Evolutionary conservation across 2,113 vertebrate genomes (phyloP), one percentile per base, ranked within the genome.

Genomic region (Phycodurus eques): DNA sequence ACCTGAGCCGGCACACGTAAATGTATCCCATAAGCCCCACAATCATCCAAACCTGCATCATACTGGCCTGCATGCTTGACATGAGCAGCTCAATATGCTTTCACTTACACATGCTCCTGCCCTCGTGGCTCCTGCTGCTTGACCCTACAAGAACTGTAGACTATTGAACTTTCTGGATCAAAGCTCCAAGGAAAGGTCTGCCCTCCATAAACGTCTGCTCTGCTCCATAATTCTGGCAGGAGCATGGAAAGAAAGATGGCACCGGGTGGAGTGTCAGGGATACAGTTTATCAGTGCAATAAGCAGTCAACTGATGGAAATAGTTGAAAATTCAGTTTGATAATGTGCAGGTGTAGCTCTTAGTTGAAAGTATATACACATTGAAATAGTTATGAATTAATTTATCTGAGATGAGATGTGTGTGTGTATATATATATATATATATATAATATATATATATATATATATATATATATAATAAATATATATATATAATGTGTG

Each of bases 81-180:
- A 62, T 20, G 9, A 66, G 77, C 47, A 19, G 77, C 83, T 83
- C 83, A 83, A 85, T 83, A 79, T 85, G 90, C 83, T 88, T 87
- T 88, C 75, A 85, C 84, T 86, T 88, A 86, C 81, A 69, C 81
- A 56, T 72, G 43, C 74, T 76, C 77, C 80, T 75, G 75, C 80
- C 83, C 87, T 82, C 85, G 76, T 82, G 73, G 81, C 79, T 87
- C 80, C 71, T 82, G 74, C 64, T 70, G 73, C 73, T 80, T 82
- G 86, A 88, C 88, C 91, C 80, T 85, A 71, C 75, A 66, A 72
- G 87, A 86, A 80, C 80, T 82, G 70, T 73, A 72, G 70, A 76
- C 81, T 80, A 53, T 77, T 77, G 82, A 86, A 87, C 80, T 83
- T 81, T 78, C 75, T 72, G 83, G 87, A 89, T 92, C 89, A 92